These are phyloP conservation scores for Cybosia mesomella DNA, from an alignment of 2,888 invertebrate species.

Conservation along the genomic window DNA sequence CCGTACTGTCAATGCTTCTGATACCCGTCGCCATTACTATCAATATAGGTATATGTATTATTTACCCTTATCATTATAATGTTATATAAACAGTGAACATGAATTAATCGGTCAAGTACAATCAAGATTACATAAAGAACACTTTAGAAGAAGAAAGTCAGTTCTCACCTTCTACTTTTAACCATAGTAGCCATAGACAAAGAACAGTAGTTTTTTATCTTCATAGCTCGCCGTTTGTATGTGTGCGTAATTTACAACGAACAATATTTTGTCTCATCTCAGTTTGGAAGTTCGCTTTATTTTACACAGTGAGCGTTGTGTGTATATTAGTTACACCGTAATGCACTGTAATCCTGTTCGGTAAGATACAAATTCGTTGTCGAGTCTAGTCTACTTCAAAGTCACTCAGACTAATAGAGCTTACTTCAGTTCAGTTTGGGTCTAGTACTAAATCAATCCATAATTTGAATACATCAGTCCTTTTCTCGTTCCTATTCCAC, in stretches of 20 bases:
- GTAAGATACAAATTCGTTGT: too few species aligned
- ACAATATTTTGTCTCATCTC: not conserved
- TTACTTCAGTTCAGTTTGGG: too few species aligned
- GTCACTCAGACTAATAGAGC: too few species aligned
- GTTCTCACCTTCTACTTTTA: not conserved
- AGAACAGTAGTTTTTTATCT: not conserved
- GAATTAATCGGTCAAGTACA: conserved; percentile 15
- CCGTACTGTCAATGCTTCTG: not conserved
- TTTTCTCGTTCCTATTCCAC: too few species aligned
- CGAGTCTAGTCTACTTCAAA: too few species aligned
- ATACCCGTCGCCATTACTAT: not conserved
- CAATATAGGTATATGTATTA: conserved; percentile 6
- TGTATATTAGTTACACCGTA: too few species aligned
- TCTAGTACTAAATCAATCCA: too few species aligned
- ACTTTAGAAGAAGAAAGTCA: conserved; percentile 2
- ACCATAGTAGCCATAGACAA: not conserved
- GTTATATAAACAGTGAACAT: conserved; percentile 7
- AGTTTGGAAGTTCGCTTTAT: too few species aligned
- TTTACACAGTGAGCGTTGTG: too few species aligned
- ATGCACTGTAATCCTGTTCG: too few species aligned
- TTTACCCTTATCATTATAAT: conserved; percentile 14
- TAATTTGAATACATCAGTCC: too few species aligned
- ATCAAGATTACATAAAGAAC: conserved; percentile 11
- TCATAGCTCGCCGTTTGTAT: not conserved
- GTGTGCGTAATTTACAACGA: not conserved